Evolutionary conservation across 1,140 invertebrate species (phyloP), one percentile per base, ranked within the genome.

Genomic region (Anoplophora glabripennis): DNA sequence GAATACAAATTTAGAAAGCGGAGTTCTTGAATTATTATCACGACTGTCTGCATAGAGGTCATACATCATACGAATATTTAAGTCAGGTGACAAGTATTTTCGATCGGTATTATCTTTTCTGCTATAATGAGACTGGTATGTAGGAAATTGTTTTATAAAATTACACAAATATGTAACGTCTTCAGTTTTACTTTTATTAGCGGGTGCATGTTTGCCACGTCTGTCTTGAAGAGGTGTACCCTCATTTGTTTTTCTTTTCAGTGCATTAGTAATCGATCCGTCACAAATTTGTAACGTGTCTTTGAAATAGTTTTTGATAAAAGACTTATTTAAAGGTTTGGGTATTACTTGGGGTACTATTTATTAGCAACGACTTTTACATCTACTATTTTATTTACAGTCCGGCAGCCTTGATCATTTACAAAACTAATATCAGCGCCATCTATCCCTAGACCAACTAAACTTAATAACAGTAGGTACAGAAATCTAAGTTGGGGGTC

Each of bases 1-100:
- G 35, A 49, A 49, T 12, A 49, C n/a, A 34, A 34, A 49, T 18
- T 17, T 28, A n/a, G 45, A 21, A n/a, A 47, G n/a, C 15, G 18
- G 10, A n/a, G 15, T n/a, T 47, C 14, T 7, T n/a, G 18, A 18
- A n/a, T 28, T 21, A 11, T 47, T 21, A 4, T 17, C n/a, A 47
- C 45, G 18, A n/a, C 21, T 15, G 15, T 47, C 15, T 47, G 15
- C 21, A 18, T 47, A 47, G n/a, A 18, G 15, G 15, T n/a, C n/a
- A 28, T 47, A 15, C 45, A 47, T 47, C 9, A 47, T 47, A 9
- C n/a, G n/a, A 17, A 47, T 47, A 28, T 47, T 47, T 47, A 47
- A 28, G 21, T 15, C n/a, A n/a, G 15, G 45, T 47, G 45, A 47
- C 18, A 47, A 21, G 21, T 18, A 47, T 15, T 18, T 9, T 21